Conservation (phyloP, 2,888 invertebrate genomes). For the Drosophila mimica region DNA sequence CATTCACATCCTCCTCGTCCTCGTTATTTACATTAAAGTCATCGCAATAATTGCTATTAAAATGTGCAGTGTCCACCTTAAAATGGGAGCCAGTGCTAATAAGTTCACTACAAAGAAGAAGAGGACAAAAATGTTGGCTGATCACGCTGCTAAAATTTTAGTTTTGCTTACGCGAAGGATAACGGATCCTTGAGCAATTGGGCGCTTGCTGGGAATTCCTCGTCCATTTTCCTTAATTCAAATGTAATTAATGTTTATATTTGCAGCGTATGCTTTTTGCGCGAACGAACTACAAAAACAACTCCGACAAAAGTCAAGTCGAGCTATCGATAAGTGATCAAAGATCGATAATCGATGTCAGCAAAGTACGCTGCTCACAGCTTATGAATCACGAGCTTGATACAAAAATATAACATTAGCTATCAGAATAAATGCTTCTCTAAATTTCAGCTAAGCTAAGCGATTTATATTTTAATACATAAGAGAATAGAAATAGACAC, state of each 20-base stretch:
- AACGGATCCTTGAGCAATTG: constrained; percentile 59
- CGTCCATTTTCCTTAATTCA: constrained; percentile 28
- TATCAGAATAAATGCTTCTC: neutral
- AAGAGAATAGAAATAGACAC: neutral
- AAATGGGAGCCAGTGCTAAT: constrained; percentile 67
- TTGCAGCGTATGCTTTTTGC: neutral
- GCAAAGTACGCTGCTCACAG: neutral
- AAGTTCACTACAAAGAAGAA: constrained; percentile 41
- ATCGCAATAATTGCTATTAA: constrained; percentile 65
- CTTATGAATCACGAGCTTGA: neutral
- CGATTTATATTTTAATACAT: neutral
- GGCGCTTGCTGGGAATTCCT: constrained; percentile 4
- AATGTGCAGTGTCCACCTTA: constrained; percentile 77
- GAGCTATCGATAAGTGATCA: constrained; percentile 12
- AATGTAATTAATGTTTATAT: neutral
- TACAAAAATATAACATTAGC: too few species aligned
- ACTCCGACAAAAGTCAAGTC: neutral
- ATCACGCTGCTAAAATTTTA: neutral
- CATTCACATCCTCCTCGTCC: constrained; percentile 62
- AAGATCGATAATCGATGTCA: neutral
- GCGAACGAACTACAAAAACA: neutral
- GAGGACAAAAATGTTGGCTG: neutral
- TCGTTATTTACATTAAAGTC: constrained; percentile 73
- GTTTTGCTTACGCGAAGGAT: constrained; percentile 48
- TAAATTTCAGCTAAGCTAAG: neutral